Conservation (phyloP, 2,888 invertebrate species). For the Apamea monoglypha region DNA sequence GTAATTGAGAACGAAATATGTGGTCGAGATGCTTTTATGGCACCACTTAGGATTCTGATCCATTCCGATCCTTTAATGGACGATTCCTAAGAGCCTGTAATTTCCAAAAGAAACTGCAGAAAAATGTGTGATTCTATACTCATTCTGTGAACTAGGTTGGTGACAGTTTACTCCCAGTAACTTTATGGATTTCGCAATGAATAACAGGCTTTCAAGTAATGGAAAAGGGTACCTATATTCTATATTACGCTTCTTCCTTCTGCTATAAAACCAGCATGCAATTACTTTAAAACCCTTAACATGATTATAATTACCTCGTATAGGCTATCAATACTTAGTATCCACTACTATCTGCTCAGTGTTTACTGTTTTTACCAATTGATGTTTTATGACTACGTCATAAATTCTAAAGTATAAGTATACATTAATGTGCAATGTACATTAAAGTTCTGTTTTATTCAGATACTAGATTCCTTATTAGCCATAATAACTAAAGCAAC, state of each 20-base stretch:
- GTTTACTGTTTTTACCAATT: constrained; percentile 41
- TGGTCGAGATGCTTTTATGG: constrained; percentile 32
- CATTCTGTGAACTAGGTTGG: constrained; percentile 24
- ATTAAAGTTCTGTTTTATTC: constrained; percentile 51
- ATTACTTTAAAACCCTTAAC: constrained; percentile 12
- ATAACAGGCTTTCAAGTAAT: neutral
- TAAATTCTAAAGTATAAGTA: constrained; percentile 38
- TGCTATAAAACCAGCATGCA: constrained; percentile 5
- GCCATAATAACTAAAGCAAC: constrained; percentile 40
- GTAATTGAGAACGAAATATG: constrained; percentile 51
- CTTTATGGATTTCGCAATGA: neutral
- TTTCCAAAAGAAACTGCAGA: neutral
- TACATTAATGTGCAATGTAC: constrained; percentile 24
- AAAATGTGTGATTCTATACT: constrained; percentile 14
- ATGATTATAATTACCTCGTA: constrained; percentile 24
- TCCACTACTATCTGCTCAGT: neutral
- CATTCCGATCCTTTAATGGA: constrained; percentile 20
- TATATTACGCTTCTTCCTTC: neutral
- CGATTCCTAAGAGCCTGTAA: neutral
- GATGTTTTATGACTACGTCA: constrained; percentile 42
- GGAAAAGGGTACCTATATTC: neutral
- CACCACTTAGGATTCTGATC: constrained; percentile 24
- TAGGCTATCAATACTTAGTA: constrained; percentile 29
- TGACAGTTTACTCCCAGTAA: neutral
- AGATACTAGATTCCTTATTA: constrained; percentile 51